Evolutionary conservation across 2,888 invertebrate genomes (phyloP).

Genomic region (Agriopis aurantiaria): DNA sequence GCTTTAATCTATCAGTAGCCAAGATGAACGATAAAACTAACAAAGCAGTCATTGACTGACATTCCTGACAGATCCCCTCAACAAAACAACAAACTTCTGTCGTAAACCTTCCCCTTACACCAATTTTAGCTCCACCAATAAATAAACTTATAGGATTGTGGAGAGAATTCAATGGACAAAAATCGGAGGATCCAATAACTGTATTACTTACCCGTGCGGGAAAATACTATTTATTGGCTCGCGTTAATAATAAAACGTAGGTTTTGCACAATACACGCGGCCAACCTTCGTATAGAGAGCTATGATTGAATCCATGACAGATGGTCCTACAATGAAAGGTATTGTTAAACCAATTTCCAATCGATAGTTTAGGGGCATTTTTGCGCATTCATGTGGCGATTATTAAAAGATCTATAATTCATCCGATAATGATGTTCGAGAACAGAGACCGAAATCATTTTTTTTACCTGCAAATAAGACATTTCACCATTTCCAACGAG

Average conservation of each 20-base stretch:
- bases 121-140: conserved; percentile 78
- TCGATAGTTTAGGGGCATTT: conserved; percentile 74
- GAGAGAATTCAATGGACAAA: conserved; percentile 56
- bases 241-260: conserved; percentile 66
- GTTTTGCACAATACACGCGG: conserved; percentile 67
- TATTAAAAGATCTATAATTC: conserved; percentile 56
- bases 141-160: conserved; percentile 80
- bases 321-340: conserved; percentile 74
- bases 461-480: too few relatives aligned
- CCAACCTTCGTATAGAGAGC: conserved; percentile 70
- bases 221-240: conserved; percentile 65
- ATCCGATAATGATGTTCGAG: conserved; percentile 60
- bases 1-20: conserved; percentile 59
- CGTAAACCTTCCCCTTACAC: conserved; percentile 76
- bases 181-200: conserved; percentile 67
- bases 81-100: conserved; percentile 71
- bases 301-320: conserved; percentile 79
- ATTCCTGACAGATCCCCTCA: conserved; percentile 66
- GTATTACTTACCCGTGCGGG: conserved; percentile 71
- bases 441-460: too few relatives aligned
- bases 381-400: conserved; percentile 72
- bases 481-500: too few relatives aligned
- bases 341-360: conserved; percentile 75
- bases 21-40: conserved; percentile 60
- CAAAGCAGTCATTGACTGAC: conserved; percentile 73